Evolutionary conservation across 1,140 invertebrate genomes (phyloP), one percentile per base, ranked within the genome.

Genomic region (Drosophila tani): DNA sequence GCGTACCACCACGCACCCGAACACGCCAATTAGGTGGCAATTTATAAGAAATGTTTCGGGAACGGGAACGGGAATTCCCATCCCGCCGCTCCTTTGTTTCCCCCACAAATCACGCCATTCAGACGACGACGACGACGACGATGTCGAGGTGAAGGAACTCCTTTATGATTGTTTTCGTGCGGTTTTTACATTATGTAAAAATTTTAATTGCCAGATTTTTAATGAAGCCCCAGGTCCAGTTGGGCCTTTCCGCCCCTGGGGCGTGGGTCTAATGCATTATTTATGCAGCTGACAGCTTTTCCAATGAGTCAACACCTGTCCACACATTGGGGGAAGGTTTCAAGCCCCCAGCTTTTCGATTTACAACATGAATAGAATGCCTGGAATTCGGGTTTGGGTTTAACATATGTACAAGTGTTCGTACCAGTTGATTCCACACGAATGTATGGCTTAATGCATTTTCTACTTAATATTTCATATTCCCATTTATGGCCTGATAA

Each of bases 201-300:
- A 82, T 79, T 68, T 87, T 82, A 86, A 86, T 87, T 79, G 60
- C 43, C 58, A 64, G 57, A 84, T 83, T 83, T 83, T 83, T 79
- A 80, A 83, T 83, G 51, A 58, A 65, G 57, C 81, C 70, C 65
- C 32, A 55, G 65, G 81, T 49, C 58, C 46, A 35, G 35, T 38
- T 41, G 59, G 58, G 67, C n/a, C 9, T 29, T 29, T 68, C 7
- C 3, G 24, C 3, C 9, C 29, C n/a, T 27, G 17, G 24, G 14
- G 43, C 32, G 17, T 47, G 35, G 51, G 40, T 69, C 40, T 53
- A 75, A 69, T 38, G 46, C 24, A 78, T 65, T 65, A 66, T 81
- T 81, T 60, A 81, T 68, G 50, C 75, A 64, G 65, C 64, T 67
- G 62, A 60, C 55, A 63, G 71, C 41, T 81, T 45, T 51, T 67